phyloP scores from a whole-genome alignment of 2,888 invertebrate genomes.

The Drosophila parthenogenetica region DNA sequence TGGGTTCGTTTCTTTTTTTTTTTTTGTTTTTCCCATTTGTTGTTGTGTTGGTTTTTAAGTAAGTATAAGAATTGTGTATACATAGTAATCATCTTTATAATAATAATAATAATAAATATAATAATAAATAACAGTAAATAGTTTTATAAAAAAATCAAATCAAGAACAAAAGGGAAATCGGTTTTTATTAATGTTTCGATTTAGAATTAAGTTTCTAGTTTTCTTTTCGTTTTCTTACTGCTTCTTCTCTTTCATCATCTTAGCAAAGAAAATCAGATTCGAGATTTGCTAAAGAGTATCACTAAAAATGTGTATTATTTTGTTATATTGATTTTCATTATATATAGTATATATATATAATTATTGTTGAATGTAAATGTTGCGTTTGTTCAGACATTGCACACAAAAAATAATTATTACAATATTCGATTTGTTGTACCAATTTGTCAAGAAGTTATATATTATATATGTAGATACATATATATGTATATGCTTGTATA shows the following conservation, averaged over 20 bases:
- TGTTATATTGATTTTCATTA: slow-evolving; percentile 19
- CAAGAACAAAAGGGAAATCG: slow-evolving; percentile 41
- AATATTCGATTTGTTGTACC: slow-evolving; percentile 45
- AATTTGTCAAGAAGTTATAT: slow-evolving; percentile 44
- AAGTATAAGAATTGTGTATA: slow-evolving; percentile 42
- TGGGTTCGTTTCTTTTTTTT: slow-evolving; percentile 20
- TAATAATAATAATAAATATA: slow-evolving; percentile 18
- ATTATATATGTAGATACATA: slow-evolving; percentile 29
- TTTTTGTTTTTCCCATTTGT: slow-evolving; percentile 17
- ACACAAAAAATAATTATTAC: slow-evolving; percentile 49
- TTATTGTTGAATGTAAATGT: slow-evolving; percentile 50
- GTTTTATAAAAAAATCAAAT: slow-evolving; percentile 41
- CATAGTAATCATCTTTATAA: slow-evolving; percentile 42
- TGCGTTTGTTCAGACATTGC: slow-evolving; percentile 50
- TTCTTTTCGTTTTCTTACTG: slow-evolving; percentile 1
- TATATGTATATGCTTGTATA: slow-evolving; percentile 35
- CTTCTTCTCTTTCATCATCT: neutral
- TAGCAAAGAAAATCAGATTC: slow-evolving; percentile 66
- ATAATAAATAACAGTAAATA: slow-evolving; percentile 62
- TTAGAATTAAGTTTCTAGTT: slow-evolving; percentile 34
- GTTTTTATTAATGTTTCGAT: slow-evolving; percentile 18
- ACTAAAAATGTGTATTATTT: slow-evolving; percentile 63
- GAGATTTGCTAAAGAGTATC: slow-evolving; percentile 72
- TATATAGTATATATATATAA: slow-evolving; percentile 30
- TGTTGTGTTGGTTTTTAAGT: slow-evolving; percentile 35